Evolutionary conservation across 2,888 invertebrate genomes (phyloP).

Genomic region (Balanococcus diminutus): DNA sequence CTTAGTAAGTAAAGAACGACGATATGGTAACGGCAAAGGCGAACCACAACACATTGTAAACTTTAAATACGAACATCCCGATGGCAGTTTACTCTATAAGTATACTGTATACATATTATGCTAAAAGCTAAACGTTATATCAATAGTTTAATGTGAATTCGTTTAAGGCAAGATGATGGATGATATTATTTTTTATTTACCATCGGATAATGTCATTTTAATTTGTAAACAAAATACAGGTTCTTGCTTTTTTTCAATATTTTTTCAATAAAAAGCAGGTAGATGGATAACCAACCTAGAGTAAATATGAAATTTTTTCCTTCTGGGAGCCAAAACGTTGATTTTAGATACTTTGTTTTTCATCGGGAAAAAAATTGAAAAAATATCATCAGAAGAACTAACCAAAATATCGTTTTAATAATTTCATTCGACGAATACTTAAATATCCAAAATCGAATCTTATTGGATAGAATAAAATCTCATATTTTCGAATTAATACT

Average conservation of each 20-base stretch:
- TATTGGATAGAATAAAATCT: too few species aligned
- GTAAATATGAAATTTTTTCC: not conserved
- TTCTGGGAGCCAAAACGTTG: not conserved
- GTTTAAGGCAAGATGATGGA: conserved; percentile 24
- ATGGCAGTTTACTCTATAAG: not conserved
- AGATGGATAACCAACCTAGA: not conserved
- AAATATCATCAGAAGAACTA: not conserved
- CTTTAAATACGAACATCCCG: not conserved
- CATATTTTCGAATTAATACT: too few species aligned
- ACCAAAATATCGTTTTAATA: too few species aligned
- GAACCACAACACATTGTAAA: not conserved
- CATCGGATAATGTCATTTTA: conserved; percentile 38
- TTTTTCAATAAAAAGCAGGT: not conserved
- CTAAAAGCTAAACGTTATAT: conserved; percentile 29
- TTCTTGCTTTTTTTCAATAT: not conserved
- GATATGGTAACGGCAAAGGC: not conserved
- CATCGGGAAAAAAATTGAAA: not conserved
- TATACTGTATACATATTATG: conserved; percentile 6
- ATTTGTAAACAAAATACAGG: not conserved
- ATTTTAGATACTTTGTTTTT: not conserved
- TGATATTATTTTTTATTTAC: not conserved
- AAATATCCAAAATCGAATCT: too few species aligned
- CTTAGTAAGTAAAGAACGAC: not conserved
- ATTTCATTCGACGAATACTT: too few species aligned
- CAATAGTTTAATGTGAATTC: conserved; percentile 29